Evolutionary conservation across 2,888 invertebrate genomes (phyloP), one percentile per base, ranked within the genome.

Genomic region (Eristalis tenax): DNA sequence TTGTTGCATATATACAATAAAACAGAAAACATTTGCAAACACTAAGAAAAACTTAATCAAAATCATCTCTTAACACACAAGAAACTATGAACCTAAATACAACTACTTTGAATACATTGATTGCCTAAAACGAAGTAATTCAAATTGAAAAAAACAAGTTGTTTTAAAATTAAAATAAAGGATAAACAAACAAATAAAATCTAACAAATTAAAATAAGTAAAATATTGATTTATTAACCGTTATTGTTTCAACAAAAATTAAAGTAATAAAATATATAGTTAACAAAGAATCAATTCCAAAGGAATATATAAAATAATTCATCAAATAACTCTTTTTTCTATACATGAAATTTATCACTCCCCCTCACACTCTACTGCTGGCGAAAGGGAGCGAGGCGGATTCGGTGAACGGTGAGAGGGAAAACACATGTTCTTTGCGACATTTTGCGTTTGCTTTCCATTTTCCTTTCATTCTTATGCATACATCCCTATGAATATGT

Each of bases 1-100:
- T 79, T 75, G 68, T 65, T 87, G 75, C 50, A 70, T 83, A 87
- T 87, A 73, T 87, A 87, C 87, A 87, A 70, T 78, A 81, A 74
- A 69, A 81, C 22, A 68, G 70, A 64, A 68, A 59, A 26, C 28
- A 23, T 59, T 28, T 26, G n/a, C 69, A 56, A 69, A 40, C 61
- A 35, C 13, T 64, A 63, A 40, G 50, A 73, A 65, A 77, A 73
- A 61, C 66, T 64, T 65, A 78, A 77, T 66, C 68, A 76, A 77
- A 77, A 81, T 68, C 63, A 86, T 82, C 82, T 74, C 32, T 63
- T 74, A 85, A 82, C 73, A 82, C 38, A 69, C 66, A 26, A 59
- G 23, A 23, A 59, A 59, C 23, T 26, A 59, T 26, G 59, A 64
- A 63, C 73, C 64, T 65, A 85, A 84, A 74, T 64, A 50, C 50